Evolutionary conservation across 2,797 vertebrate genomes (phyloP).

Genomic region (Uromys caudimaculatus): DNA sequence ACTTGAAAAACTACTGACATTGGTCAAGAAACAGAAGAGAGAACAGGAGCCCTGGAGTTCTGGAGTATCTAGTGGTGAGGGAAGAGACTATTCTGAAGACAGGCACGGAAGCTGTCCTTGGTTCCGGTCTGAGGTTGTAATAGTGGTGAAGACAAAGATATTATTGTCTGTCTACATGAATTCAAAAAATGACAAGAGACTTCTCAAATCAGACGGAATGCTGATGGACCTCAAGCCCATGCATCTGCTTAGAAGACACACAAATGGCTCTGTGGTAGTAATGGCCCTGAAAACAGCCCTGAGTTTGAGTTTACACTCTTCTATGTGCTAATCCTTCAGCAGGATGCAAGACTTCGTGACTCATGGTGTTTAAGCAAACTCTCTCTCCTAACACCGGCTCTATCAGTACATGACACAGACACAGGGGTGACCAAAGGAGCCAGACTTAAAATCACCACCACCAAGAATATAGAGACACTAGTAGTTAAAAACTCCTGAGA

Average conservation of each 20-base stretch:
- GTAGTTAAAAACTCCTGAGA: not conserved
- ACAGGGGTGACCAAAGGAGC: not conserved
- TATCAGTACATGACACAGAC: not conserved
- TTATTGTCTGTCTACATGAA: not conserved
- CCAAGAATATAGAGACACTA: not conserved
- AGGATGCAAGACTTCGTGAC: not conserved
- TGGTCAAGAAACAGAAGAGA: not conserved
- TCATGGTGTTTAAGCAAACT: not conserved
- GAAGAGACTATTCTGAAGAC: not conserved
- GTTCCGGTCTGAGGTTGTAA: not conserved
- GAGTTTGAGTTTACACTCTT: not conserved
- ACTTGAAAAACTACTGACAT: not conserved
- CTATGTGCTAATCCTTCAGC: not conserved
- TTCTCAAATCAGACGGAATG: not conserved
- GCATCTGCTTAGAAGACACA: not conserved
- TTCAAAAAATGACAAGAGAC: not conserved
- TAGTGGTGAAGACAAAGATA: not conserved
- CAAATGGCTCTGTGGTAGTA: not conserved
- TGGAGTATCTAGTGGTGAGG: accelerated
- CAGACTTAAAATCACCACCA: not conserved
- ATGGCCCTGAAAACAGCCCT: not conserved
- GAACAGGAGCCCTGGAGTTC: not conserved
- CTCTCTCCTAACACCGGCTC: not conserved
- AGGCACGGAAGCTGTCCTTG: not conserved
- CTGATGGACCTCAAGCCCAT: not conserved